Conservation (phyloP, 2,888 invertebrate genomes). For the Timandra comae region DNA sequence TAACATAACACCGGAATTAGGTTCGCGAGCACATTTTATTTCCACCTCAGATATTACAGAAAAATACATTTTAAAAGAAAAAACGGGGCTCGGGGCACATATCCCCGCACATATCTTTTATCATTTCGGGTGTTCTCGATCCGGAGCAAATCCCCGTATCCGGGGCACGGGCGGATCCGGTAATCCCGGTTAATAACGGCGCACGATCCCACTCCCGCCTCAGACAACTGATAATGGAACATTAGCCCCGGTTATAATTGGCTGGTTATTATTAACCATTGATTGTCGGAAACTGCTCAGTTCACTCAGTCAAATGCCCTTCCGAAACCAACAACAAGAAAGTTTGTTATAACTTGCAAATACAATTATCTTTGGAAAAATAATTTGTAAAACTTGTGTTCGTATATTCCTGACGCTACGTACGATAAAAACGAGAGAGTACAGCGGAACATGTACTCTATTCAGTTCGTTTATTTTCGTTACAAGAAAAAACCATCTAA, state of each 20-base stretch:
- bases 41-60: slow-evolving; percentile 6
- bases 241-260: slow-evolving; percentile 67
- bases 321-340: slow-evolving; percentile 17
- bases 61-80: slow-evolving; percentile 12
- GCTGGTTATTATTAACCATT: slow-evolving; percentile 47
- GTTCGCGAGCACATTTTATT: neutral
- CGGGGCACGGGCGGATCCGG: slow-evolving; percentile 58
- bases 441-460: too few relatives aligned
- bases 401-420: too few relatives aligned
- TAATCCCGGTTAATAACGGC: slow-evolving; percentile 76
- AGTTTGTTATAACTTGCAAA: slow-evolving; percentile 11
- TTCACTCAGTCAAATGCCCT: slow-evolving; percentile 24
- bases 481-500: neutral
- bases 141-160: slow-evolving; percentile 74
- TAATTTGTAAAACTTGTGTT: too few relatives aligned
- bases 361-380: too few relatives aligned
- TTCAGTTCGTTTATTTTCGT: neutral
- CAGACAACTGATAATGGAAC: slow-evolving; percentile 59
- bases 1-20: neutral
- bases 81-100: slow-evolving; percentile 8
- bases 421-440: too few relatives aligned
- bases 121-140: slow-evolving; percentile 67
- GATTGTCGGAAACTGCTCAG: slow-evolving; percentile 35
- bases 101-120: slow-evolving; percentile 58
- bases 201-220: slow-evolving; percentile 35